Evolutionary conservation across 2,113 vertebrate genomes (phyloP).

Genomic region (Callithrix jacchus): DNA sequence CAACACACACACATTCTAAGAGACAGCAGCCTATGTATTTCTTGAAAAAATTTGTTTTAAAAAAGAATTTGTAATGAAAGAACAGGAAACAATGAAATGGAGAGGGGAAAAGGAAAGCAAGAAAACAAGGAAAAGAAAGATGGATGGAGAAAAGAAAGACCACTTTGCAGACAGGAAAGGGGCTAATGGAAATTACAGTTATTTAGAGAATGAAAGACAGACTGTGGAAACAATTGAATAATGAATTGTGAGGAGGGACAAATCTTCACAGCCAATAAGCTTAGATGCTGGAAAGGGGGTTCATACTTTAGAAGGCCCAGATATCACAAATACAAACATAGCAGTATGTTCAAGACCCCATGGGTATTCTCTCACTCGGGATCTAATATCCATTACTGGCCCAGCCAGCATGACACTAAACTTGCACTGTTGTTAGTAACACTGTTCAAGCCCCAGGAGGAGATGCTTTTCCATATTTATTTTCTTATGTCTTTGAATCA

Average conservation of each 20-base stretch:
- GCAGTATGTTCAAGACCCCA: neutral
- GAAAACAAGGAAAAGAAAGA: neutral
- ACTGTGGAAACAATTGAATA: neutral
- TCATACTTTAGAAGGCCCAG: neutral
- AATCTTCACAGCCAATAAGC: neutral
- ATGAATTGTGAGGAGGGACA: neutral
- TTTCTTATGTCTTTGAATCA: neutral
- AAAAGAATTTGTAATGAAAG: slow-evolving; percentile 5
- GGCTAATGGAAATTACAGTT: neutral
- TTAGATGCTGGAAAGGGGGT: neutral
- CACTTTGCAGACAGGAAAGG: neutral
- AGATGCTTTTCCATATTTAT: neutral
- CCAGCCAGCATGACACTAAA: neutral
- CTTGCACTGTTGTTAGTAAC: neutral
- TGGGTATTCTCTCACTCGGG: neutral
- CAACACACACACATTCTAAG: neutral
- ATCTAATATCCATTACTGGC: neutral
- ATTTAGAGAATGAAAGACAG: neutral
- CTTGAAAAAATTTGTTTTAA: neutral
- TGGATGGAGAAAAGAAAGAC: neutral
- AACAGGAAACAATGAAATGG: neutral
- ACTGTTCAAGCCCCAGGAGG: neutral
- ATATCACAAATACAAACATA: neutral
- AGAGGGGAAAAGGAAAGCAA: neutral
- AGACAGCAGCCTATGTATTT: neutral